phyloP scores from a whole-genome alignment of 1,140 invertebrate species.

The Campoletis sonorensis region DNA sequence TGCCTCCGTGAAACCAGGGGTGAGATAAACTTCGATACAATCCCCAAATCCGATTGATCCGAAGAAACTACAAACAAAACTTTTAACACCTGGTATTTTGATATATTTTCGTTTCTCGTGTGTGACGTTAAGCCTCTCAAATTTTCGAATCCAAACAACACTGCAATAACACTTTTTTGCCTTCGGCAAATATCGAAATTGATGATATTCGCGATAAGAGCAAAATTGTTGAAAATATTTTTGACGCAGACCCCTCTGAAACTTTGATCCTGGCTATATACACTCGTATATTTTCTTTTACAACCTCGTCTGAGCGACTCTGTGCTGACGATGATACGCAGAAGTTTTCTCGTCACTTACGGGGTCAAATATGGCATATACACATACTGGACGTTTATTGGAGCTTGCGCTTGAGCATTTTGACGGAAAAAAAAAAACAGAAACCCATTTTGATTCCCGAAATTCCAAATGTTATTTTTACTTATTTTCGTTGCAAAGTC shows the following conservation, averaged over 20 bases:
- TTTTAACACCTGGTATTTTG: background rate
- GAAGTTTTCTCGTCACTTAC: background rate
- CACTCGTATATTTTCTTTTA: conserved; percentile 17
- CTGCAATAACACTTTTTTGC: too few relatives aligned
- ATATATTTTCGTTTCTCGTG: too few relatives aligned
- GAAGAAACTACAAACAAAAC: background rate
- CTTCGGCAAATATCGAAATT: too few relatives aligned
- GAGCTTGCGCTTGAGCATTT: too few relatives aligned
- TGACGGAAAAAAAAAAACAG: too few relatives aligned
- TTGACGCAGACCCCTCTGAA: background rate
- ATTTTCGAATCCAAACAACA: too few relatives aligned
- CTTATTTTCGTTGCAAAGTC: too few relatives aligned
- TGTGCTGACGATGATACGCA: conserved; percentile 1
- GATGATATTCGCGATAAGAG: background rate
- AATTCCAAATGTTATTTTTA: too few relatives aligned
- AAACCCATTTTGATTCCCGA: too few relatives aligned
- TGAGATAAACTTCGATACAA: background rate
- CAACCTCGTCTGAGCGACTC: background rate
- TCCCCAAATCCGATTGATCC: background rate
- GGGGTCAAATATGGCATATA: background rate
- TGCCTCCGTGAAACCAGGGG: background rate
- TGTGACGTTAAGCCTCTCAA: too few relatives aligned
- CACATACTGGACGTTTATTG: background rate
- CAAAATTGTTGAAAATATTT: background rate
- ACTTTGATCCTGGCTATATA: background rate